phyloP scores from a whole-genome alignment of 2,888 invertebrate species.

The Drosophila nigricruria region DNA sequence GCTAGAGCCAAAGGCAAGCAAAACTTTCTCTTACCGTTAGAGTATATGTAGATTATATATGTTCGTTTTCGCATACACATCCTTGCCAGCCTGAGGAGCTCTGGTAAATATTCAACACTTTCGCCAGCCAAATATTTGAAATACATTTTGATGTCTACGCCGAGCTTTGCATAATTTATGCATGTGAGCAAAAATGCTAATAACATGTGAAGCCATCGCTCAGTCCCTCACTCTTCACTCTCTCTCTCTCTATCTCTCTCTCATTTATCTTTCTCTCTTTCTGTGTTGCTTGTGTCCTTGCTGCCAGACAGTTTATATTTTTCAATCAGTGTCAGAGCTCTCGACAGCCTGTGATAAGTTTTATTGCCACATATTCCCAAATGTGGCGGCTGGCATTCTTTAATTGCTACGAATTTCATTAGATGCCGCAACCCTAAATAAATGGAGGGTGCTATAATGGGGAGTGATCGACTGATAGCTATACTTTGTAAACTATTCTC shows the following conservation, averaged over 20 bases:
- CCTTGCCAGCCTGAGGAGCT: constrained; percentile 19
- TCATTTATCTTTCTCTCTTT: neutral
- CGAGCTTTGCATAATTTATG: constrained; percentile 72
- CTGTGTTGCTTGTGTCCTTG: neutral
- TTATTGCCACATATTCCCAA: constrained; percentile 52
- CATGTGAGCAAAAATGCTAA: constrained; percentile 65
- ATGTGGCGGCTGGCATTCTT: constrained; percentile 6
- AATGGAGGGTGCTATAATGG: neutral
- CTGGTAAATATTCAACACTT: constrained; percentile 68
- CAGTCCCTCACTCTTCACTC: neutral
- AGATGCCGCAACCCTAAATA: neutral
- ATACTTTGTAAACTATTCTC: neutral
- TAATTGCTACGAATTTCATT: constrained; percentile 50
- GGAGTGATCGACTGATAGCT: neutral
- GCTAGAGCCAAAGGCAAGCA: constrained; percentile 15
- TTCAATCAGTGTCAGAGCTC: constrained; percentile 75
- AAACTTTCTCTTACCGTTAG: constrained; percentile 35
- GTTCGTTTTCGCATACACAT: neutral
- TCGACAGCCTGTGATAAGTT: constrained; percentile 60
- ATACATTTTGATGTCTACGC: constrained; percentile 48
- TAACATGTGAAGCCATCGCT: constrained; percentile 41
- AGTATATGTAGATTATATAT: constrained; percentile 3
- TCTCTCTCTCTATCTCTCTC: neutral
- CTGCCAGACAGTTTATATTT: constrained; percentile 61
- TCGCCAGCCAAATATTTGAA: constrained; percentile 70